Evolutionary conservation across 30 jellyfish, hydroid and myxozoan genomes (phyloP).

Genomic region (Aurelia sp.): DNA sequence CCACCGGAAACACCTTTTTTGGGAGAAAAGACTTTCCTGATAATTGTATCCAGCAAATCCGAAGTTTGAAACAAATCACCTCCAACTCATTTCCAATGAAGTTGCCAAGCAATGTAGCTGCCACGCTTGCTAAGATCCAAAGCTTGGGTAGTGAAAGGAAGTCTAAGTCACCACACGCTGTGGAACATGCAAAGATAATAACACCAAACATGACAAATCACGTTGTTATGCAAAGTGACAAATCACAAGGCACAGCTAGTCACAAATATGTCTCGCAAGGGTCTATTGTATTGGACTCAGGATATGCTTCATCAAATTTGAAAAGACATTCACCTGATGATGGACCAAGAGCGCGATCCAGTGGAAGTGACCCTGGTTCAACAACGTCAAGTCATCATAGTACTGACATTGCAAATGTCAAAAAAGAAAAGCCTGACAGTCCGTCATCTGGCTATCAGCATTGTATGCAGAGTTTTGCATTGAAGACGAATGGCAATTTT

Average conservation of each 20-base stretch:
- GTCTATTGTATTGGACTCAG: conserved; percentile 31
- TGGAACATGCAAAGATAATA: neutral
- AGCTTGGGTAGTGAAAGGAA: conserved; percentile 20
- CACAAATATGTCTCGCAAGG: neutral
- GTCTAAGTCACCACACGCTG: conserved; percentile 14
- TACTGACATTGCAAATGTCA: conserved; percentile 33
- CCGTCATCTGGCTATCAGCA: conserved; percentile 51
- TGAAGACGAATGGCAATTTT: conserved; percentile 49
- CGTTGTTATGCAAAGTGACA: neutral
- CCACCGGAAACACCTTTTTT: neutral
- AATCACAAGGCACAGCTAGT: neutral
- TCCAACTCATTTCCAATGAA: neutral
- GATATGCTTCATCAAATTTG: conserved; percentile 11
- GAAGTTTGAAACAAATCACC: conserved; percentile 1
- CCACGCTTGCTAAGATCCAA: conserved; percentile 28
- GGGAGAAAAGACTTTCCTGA: conserved; percentile 22
- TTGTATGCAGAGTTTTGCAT: conserved; percentile 57
- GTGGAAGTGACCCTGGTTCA: conserved; percentile 72
- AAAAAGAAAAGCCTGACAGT: conserved; percentile 67
- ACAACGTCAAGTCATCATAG: conserved; percentile 15
- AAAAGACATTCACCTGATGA: conserved; percentile 37
- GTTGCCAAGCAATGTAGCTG: neutral
- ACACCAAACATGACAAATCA: conserved; percentile 21
- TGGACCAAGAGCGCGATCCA: conserved; percentile 60
- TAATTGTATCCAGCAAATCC: conserved; percentile 2